Percentiles rank a stretch among this genome's conserved stretches.
These are phyloP conservation scores for Apamea anceps DNA, from an alignment of 2,888 invertebrate species.

Conservation along the genomic window DNA sequence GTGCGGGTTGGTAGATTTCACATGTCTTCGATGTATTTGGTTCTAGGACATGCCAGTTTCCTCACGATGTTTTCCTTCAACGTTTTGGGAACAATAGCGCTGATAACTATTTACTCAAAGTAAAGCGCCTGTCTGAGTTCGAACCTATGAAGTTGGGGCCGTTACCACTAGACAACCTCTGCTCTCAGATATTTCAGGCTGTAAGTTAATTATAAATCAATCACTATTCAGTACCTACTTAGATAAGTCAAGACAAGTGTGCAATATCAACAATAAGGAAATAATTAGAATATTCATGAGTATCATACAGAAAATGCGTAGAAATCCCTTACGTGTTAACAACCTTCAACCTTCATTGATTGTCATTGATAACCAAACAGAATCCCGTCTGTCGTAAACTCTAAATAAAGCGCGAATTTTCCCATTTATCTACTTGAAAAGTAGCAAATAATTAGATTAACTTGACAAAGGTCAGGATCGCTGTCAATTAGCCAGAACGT, in stretches of 20 bases:
- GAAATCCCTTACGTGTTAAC: no score
- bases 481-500: conserved; percentile 19
- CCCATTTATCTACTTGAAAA: conserved; percentile 9
- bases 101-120: no score
- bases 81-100: no score
- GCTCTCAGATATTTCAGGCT: no score
- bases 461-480: conserved; percentile 24
- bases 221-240: not conserved
- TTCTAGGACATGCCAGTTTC: no score
- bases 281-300: not conserved
- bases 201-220: not conserved
- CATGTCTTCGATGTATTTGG: no score
- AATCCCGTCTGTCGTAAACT: not conserved
- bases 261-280: not conserved
- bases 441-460: conserved; percentile 18
- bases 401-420: not conserved
- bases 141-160: no score
- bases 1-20: no score
- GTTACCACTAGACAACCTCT: no score
- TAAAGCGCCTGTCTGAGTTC: no score
- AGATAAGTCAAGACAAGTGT: not conserved
- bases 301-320: not conserved
- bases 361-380: not conserved
- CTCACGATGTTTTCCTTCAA: no score
- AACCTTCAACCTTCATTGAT: not conserved